Percentiles rank a stretch among this genome's conserved stretches.
Conservation (phyloP, 2,888 invertebrate genomes). For the Lasioglossum pauxillum region DNA sequence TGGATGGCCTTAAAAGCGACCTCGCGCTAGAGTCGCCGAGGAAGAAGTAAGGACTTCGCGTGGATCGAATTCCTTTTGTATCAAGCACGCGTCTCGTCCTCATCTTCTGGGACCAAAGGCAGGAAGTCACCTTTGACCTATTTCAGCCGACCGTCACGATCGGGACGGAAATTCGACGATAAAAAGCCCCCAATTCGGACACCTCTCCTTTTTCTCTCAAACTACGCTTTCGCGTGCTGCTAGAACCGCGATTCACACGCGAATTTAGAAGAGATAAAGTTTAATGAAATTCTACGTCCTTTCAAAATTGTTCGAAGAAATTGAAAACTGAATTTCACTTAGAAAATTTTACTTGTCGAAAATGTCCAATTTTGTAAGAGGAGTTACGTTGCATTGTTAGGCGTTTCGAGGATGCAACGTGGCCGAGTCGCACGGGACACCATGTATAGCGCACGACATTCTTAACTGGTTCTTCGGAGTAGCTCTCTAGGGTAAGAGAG, state of each 20-base stretch:
- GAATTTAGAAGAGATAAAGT: too few species aligned
- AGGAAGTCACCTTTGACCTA: conserved; percentile 35
- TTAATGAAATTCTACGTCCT: not conserved
- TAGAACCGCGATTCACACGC: not conserved
- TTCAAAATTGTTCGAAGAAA: not conserved
- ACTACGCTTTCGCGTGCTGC: not conserved
- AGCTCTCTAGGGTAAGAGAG: conserved; percentile 31
- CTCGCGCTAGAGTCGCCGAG: conserved; percentile 30
- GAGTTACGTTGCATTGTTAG: not conserved
- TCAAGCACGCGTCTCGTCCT: conserved; percentile 18
- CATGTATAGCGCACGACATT: conserved; percentile 21
- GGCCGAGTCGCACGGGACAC: not conserved
- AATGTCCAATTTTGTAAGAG: not conserved
- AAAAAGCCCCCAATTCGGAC: not conserved
- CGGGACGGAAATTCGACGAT: not conserved
- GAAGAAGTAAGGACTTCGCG: conserved; percentile 51
- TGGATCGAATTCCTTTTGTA: conserved; percentile 42
- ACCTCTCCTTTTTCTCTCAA: not conserved
- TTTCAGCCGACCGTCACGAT: conserved; percentile 4
- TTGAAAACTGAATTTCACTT: not conserved
- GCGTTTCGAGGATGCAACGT: not conserved
- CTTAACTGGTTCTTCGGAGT: conserved; percentile 39
- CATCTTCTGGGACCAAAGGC: conserved; percentile 17
- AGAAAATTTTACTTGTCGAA: not conserved
- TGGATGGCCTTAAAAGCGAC: conserved; percentile 63